Conservation (phyloP, 2,797 vertebrate species). For the Alfaro cultratus region DNA sequence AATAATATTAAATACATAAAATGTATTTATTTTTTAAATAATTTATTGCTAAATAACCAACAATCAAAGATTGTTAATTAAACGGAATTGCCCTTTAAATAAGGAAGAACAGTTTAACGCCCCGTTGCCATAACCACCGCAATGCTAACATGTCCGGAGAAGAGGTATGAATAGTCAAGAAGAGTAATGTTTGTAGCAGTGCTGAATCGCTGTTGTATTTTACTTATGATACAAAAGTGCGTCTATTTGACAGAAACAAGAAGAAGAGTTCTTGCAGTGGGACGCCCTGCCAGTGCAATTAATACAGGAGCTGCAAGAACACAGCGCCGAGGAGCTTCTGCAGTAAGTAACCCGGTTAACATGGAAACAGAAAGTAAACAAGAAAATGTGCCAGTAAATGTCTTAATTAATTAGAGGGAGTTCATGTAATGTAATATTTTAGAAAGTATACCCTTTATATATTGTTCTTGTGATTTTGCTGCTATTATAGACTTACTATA, state of each 20-base stretch:
- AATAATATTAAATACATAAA: not conserved
- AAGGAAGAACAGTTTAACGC: not conserved
- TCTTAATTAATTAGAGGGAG: not conserved
- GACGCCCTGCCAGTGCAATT: not conserved
- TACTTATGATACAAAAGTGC: not conserved
- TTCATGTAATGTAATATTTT: not conserved
- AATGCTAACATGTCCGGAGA: not conserved
- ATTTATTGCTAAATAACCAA: not conserved
- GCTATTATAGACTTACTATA: too few species aligned
- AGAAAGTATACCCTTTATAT: not conserved
- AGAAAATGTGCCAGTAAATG: not conserved
- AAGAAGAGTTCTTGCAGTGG: not conserved
- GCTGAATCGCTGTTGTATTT: not conserved
- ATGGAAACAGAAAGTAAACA: not conserved
- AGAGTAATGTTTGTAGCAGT: not conserved
- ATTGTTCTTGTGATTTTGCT: too few species aligned
- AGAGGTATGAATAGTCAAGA: too few species aligned
- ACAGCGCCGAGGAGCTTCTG: not conserved
- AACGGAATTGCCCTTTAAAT: not conserved
- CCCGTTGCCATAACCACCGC: not conserved
- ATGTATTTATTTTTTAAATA: not conserved
- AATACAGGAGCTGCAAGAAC: not conserved
- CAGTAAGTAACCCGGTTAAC: not conserved
- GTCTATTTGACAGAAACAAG: not conserved
- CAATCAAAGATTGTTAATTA: not conserved